Conservation (phyloP, 1,140 invertebrate species). For the Elymnias hypermnestra region DNA sequence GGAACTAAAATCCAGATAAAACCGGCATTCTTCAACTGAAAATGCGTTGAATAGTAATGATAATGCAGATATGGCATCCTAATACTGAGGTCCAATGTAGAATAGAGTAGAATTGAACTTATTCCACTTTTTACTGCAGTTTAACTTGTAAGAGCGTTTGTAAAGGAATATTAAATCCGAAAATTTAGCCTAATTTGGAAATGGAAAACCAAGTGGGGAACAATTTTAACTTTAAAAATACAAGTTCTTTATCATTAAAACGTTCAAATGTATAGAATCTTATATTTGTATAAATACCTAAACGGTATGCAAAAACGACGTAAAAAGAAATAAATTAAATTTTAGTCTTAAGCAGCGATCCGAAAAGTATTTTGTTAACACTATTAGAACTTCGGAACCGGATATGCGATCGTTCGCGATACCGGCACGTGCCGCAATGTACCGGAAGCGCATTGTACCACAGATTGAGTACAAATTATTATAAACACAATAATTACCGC, state of each 20-base stretch:
- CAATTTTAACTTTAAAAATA: too few species aligned
- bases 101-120: too few species aligned
- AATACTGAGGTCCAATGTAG: too few species aligned
- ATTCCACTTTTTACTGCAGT: too few species aligned
- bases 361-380: constrained; percentile 2
- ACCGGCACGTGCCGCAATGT: constrained; percentile 19
- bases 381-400: constrained; percentile 7
- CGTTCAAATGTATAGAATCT: neutral
- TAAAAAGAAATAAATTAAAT: neutral
- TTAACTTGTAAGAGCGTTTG: too few species aligned
- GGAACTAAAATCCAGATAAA: too few species aligned
- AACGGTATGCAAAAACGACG: neutral
- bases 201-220: too few species aligned
- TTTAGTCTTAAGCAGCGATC: neutral
- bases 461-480: constrained; percentile 13
- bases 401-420: constrained; percentile 18
- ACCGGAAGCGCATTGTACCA: constrained; percentile 16
- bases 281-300: neutral
- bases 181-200: too few species aligned
- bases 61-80: too few species aligned
- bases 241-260: neutral
- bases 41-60: too few species aligned
- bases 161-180: too few species aligned
- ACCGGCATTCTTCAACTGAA: too few species aligned
- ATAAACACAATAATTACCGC: neutral